Evolutionary conservation across 2,113 vertebrate species (phyloP), one percentile per base, ranked within the genome.

Genomic region (Puffinus mauretanicus): DNA sequence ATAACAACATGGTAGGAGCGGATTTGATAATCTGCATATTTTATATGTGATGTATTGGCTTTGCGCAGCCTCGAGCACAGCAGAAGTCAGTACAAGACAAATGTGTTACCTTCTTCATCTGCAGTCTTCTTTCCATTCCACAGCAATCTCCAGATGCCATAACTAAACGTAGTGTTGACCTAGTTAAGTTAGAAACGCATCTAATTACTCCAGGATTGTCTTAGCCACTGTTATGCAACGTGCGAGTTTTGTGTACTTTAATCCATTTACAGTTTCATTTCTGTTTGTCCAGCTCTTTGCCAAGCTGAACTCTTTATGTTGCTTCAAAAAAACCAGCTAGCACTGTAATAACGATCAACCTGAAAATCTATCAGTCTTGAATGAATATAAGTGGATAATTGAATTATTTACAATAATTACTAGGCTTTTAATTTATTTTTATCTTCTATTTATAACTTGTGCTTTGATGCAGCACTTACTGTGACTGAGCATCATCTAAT

Each of bases 351-450:
- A 83, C 1, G 18, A 75, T 84, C 72, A 91, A 79, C 86, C 90
- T 96, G 96, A 95, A 92, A 91, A 96, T 90, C 88, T 91, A 83
- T 77, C 72, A 86, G 80, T 75, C 76, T 61, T 76, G 30, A 91
- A 95, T 86, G 58, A 85, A 80, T 85, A 36, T 84, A 95, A 88
- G 71, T 60, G 93, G 80, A 69, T 96, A 62, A 49, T 91, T 88
- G 71, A 92, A 96, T 86, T 82, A 61, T 91, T 93, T 78, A 34
- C 0, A 27, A 72, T 89, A 91, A 93, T 75, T 95, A 47, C 76
- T 80, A 82, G 79, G 86, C 67, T 93, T 92, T 91, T 94, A 83
- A 96, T 92, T 95, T 96, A 91, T 94, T 96, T 93, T 92, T 95
- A 71, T 95, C 61, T 77, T 95, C 90, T 67, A 82, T 96, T 95